Percentiles rank a stretch among this genome's conserved stretches.
phyloP scores from a whole-genome alignment of 2,888 invertebrate species.

The Notodonta ziczac region DNA sequence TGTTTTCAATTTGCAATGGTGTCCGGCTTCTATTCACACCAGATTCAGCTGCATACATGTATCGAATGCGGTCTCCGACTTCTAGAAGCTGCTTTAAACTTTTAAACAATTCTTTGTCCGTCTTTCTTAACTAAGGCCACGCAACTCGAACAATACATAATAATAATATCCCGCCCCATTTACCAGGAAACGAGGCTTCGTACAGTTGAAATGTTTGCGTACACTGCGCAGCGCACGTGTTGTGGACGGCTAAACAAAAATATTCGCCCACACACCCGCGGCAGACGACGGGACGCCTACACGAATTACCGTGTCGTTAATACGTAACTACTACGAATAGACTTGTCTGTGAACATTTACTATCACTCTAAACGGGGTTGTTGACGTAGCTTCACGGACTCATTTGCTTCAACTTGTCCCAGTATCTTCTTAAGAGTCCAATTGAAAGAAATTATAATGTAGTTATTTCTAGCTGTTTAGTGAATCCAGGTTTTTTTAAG shows the following conservation, averaged over 20 bases:
- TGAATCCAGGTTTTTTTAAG: no score
- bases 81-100: no score
- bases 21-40: no score
- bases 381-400: neutral
- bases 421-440: no score
- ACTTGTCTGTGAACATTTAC: neutral
- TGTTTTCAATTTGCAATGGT: no score
- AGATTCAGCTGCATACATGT: no score
- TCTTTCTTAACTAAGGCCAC: no score
- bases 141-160: neutral
- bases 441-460: no score
- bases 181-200: neutral
- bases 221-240: conserved; percentile 26
- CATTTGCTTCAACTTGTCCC: no score
- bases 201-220: neutral
- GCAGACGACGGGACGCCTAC: conserved; percentile 41
- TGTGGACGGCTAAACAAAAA: conserved; percentile 34
- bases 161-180: neutral
- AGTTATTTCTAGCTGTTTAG: no score
- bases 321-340: conserved; percentile 14
- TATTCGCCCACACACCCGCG: conserved; percentile 39
- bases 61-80: no score
- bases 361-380: neutral
- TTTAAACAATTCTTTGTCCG: no score
- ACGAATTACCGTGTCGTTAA: conserved; percentile 19